phyloP scores from a whole-genome alignment of 1,140 invertebrate species.

The Sycophaga agraensis region DNA sequence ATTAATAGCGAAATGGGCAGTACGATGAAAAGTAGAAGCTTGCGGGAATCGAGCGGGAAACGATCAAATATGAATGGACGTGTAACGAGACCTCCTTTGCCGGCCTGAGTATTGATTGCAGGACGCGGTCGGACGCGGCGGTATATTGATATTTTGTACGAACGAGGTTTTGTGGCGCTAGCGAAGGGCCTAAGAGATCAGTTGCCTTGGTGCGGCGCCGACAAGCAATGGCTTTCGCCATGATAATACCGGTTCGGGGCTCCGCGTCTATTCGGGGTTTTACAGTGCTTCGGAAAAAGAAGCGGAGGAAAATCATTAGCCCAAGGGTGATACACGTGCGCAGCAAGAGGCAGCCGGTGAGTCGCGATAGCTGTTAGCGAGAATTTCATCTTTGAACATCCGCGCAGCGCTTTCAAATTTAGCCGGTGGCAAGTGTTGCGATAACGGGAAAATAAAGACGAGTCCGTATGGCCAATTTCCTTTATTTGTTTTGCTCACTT shows the following conservation, averaged over 20 bases:
- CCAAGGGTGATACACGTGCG: conserved; percentile 25
- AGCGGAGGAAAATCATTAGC: background rate
- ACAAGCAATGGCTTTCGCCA: conserved; percentile 10
- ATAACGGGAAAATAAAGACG: too few species aligned
- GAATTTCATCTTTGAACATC: too few species aligned
- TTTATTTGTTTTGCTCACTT: too few species aligned
- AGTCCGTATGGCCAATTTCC: too few species aligned
- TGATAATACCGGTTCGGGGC: conserved; percentile 27
- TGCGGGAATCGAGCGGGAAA: background rate
- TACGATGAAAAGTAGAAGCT: too few species aligned
- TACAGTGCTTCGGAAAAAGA: background rate
- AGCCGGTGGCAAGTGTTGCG: too few species aligned
- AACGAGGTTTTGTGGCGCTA: conserved; percentile 1
- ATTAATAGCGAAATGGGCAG: too few species aligned
- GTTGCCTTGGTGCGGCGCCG: conserved; percentile 23
- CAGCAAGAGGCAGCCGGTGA: conserved; percentile 26
- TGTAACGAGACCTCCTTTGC: background rate
- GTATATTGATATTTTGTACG: conserved; percentile 27
- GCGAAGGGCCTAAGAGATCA: background rate
- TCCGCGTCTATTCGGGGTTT: conserved; percentile 21
- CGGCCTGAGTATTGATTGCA: conserved; percentile 6
- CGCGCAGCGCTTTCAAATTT: too few species aligned
- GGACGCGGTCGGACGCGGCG: background rate
- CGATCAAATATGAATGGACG: too few species aligned
- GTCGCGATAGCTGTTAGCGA: background rate